Percentiles rank a stretch among this genome's conserved stretches.
These are phyloP conservation scores for Flabesymbios commensalis DNA, from an alignment of 2,888 invertebrate species.

Conservation along the genomic window DNA sequence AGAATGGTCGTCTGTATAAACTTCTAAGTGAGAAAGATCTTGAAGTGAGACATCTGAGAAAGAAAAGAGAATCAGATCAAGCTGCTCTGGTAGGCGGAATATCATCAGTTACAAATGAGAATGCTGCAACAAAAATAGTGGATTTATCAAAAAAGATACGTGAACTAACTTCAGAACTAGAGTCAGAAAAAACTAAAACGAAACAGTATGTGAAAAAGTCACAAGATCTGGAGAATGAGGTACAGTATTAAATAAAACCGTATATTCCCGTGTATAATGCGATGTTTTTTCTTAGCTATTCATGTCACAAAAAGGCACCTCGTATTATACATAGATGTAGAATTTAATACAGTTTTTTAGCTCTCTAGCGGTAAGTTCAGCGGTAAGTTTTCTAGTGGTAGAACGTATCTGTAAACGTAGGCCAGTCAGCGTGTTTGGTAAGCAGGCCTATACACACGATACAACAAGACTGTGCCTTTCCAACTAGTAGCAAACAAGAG, in stretches of 20 bases:
- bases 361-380: no score
- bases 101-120: slow-evolving; percentile 45
- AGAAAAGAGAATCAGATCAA: slow-evolving; percentile 52
- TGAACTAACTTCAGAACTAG: slow-evolving; percentile 58
- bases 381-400: no score
- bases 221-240: slow-evolving; percentile 53
- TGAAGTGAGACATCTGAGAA: slow-evolving; percentile 56
- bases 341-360: no score
- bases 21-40: slow-evolving; percentile 59
- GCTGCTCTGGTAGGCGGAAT: neutral
- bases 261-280: no score
- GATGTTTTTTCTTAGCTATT: no score
- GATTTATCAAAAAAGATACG: slow-evolving; percentile 60
- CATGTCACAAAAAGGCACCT: no score
- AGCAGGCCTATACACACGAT: no score
- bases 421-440: no score
- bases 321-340: no score
- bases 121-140: slow-evolving; percentile 60
- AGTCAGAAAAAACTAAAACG: slow-evolving; percentile 54
- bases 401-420: no score
- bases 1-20: slow-evolving; percentile 60
- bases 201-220: slow-evolving; percentile 53
- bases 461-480: no score
- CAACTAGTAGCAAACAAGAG: no score
- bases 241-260: slow-evolving; percentile 25